phyloP scores from a whole-genome alignment of 2,113 vertebrate genomes.

The Sminthopsis crassicaudata region DNA sequence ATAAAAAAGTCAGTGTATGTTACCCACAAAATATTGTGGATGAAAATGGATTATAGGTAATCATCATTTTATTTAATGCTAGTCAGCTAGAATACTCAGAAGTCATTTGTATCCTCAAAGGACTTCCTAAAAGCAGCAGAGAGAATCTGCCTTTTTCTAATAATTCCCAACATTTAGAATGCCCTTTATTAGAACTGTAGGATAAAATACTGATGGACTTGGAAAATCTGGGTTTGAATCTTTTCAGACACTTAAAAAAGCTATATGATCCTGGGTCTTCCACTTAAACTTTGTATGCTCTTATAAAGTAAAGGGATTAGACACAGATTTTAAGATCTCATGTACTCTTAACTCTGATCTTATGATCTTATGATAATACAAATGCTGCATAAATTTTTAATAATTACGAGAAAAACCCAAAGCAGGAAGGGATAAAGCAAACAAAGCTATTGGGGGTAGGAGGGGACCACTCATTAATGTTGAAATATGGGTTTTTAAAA shows the following conservation, averaged over 20 bases:
- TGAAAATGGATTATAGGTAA: too few relatives aligned
- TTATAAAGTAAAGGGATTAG: background rate
- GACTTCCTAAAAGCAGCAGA: too few relatives aligned
- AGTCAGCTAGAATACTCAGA: too few relatives aligned
- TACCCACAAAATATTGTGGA: background rate
- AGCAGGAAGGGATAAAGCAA: background rate
- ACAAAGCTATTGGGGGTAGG: background rate
- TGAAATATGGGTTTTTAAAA: too few relatives aligned
- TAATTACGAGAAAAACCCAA: background rate
- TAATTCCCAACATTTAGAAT: background rate
- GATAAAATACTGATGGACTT: background rate
- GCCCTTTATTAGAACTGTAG: background rate
- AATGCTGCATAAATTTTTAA: background rate
- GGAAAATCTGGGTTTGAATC: background rate
- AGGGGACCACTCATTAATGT: background rate
- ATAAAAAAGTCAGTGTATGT: background rate
- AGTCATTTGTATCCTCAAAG: too few relatives aligned
- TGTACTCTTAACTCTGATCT: background rate
- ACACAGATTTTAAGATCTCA: background rate
- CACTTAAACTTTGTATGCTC: too few relatives aligned
- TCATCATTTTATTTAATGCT: too few relatives aligned
- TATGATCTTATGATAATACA: background rate
- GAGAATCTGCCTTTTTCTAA: too few relatives aligned
- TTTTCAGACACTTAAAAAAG: background rate
- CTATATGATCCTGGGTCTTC: background rate